Evolutionary conservation across 2,888 invertebrate species (phyloP), one percentile per base, ranked within the genome.

Genomic region (Uloborus plumipes): DNA sequence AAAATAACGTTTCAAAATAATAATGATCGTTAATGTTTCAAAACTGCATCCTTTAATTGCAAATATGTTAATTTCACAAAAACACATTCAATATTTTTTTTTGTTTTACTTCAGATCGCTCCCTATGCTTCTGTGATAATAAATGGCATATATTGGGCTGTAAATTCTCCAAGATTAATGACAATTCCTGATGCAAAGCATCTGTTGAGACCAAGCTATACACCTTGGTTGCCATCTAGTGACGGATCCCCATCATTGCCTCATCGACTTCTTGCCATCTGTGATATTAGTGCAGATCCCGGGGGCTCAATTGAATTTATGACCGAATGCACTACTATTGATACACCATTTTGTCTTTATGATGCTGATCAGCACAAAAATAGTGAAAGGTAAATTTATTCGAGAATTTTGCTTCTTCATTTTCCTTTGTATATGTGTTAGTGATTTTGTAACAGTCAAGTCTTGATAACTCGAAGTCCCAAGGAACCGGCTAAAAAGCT

Each of bases 311-410:
- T 99, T 78, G 99, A 99, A 89, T 99, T 99, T 88, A 99, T 99
- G 99, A 97, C 97, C 87, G 99, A 99, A 88, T 99, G 99, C 89
- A 99, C 99, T 0, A 99, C 99, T 0, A 99, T 99, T 82, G 99
- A 99, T 88, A 98, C 96, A 2, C 99, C 99, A 0, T 99, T 99
- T 90, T 98, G 97, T 88, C 92, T 99, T n/a, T 99, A 99, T 88
- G 99, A 99, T 88, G 99, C 99, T 9, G 98, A 99, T 89, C 93
- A 97, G 84, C 98, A 99, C 89, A 97, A 97, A 89, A 97, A 97
- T 87, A 96, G 95, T 0, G 85, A 85, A 72, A 83, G 83, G 85
- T 85, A 72, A 59, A 11, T 49, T 18, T 39, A 7, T 1, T 11
- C 7, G 11, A 1, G 39, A 39, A 55, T 39, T 39, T 67, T 66